Evolutionary conservation across 1,140 invertebrate species (phyloP), one percentile per base, ranked within the genome.

Genomic region (Pogonomyrmex californicus): DNA sequence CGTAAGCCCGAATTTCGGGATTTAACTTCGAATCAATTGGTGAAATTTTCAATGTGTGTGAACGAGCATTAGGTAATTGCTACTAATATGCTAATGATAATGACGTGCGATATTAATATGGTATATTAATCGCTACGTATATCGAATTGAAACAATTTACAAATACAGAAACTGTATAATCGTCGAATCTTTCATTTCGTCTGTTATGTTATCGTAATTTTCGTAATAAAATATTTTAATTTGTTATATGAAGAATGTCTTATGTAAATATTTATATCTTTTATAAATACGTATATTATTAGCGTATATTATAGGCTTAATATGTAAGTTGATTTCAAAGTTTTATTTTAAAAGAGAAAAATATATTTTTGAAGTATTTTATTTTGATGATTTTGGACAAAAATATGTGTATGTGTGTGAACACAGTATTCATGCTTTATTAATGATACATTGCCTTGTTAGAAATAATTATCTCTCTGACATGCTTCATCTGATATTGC

Each of bases 1-100:
- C 5, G 54, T 30, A 30, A 44, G 73, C 49, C 33, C 23, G 38
- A 71, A 82, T 71, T 71, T 81, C 66, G 14, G 10, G 0, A 33
- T 81, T 73, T 36, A 73, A 33, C 12, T 60, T 58, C 10, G 10
- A n/a, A 49, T 33, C 23, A 33, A 47, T 44, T 58, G 6, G 30
- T 0, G 1, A 10, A 71, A 82, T 82, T 58, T 47, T 33, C 33
- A 36, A 73, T n/a, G n/a, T n/a, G n/a, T n/a, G n/a, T 82, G 47
- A 58, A 58, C 14, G 78, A 70, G 0, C 23, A 68, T 71, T 82
- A n/a, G 4, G 14, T 54, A 66, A 66, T 79, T 66, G 66, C 6
- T 10, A 23, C 14, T 33, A 6, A 65, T 66, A 38, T 62, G 5
- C 23, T n/a, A n/a, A n/a, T n/a, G n/a, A n/a, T 47, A 77, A 62